Percentiles rank a stretch among this genome's conserved stretches.
These are phyloP conservation scores for Murina feae DNA, from an alignment of 2,113 vertebrate genomes.

Conservation along the genomic window DNA sequence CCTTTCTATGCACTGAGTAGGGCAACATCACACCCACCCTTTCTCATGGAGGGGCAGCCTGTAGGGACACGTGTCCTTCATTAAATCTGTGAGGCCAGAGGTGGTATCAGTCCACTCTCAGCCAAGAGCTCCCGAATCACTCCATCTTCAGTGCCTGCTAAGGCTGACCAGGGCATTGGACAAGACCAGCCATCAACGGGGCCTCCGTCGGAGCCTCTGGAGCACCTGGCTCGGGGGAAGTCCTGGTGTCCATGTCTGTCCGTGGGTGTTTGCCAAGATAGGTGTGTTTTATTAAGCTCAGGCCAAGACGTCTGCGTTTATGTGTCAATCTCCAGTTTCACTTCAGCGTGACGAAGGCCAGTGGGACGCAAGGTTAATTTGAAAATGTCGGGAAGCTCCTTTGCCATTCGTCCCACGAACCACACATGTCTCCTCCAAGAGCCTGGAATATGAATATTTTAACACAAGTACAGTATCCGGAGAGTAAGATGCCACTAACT, in stretches of 20 bases:
- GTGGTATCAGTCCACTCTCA: background rate
- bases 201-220: background rate
- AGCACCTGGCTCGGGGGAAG: background rate
- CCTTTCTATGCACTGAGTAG: background rate
- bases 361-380: background rate
- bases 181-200: background rate
- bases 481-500: background rate
- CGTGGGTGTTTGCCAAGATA: background rate
- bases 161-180: background rate
- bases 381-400: conserved; percentile 16
- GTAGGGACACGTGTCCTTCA: background rate
- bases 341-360: background rate
- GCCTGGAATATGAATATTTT: conserved; percentile 53
- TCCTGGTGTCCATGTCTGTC: background rate
- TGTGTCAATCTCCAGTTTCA: background rate
- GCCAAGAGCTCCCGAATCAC: background rate
- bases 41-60: background rate
- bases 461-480: background rate
- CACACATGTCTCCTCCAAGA: conserved; percentile 48
- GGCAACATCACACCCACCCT: background rate
- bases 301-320: background rate
- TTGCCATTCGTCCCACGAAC: conserved; percentile 51
- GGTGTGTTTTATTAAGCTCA: conserved; percentile 24
- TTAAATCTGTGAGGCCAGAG: background rate
- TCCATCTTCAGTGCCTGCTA: background rate